These are phyloP conservation scores for Eristalis intricaria DNA, from an alignment of 2,888 invertebrate genomes.

Conservation along the genomic window DNA sequence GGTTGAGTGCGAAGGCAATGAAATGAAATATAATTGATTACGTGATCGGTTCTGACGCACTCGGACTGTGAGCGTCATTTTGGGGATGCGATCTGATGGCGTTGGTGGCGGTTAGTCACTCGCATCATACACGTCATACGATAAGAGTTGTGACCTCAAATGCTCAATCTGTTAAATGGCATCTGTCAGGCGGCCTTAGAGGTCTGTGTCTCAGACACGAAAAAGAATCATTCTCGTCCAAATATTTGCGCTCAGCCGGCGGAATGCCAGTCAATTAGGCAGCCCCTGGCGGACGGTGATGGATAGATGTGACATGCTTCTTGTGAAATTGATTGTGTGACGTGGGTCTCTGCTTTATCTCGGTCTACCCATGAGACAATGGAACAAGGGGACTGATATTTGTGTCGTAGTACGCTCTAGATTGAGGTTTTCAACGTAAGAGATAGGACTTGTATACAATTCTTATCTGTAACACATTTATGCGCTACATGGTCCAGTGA, in stretches of 20 bases:
- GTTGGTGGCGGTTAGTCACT: neutral
- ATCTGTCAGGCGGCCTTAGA: slow-evolving; percentile 18
- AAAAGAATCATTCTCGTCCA: slow-evolving; percentile 1
- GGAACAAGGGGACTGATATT: neutral
- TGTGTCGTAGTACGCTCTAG: neutral
- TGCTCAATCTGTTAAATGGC: slow-evolving; percentile 1
- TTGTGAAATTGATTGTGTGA: slow-evolving; percentile 20
- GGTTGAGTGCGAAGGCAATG: neutral
- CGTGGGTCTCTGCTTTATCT: slow-evolving; percentile 4
- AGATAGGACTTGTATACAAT: neutral
- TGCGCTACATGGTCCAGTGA: neutral
- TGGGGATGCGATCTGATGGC: neutral
- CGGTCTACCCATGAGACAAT: neutral
- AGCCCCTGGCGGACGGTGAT: slow-evolving; percentile 2
- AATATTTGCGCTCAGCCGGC: slow-evolving; percentile 19
- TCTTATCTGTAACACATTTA: neutral
- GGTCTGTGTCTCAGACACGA: neutral
- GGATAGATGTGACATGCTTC: slow-evolving; percentile 11
- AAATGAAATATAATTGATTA: neutral
- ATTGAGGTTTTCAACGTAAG: neutral
- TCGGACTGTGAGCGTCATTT: slow-evolving; percentile 16
- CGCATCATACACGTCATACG: neutral
- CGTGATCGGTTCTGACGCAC: slow-evolving; percentile 26
- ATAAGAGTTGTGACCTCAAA: slow-evolving; percentile 19
- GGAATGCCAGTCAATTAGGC: slow-evolving; percentile 22